Evolutionary conservation across 1,140 invertebrate genomes (phyloP).

Genomic region (Harpegnathos saltator): DNA sequence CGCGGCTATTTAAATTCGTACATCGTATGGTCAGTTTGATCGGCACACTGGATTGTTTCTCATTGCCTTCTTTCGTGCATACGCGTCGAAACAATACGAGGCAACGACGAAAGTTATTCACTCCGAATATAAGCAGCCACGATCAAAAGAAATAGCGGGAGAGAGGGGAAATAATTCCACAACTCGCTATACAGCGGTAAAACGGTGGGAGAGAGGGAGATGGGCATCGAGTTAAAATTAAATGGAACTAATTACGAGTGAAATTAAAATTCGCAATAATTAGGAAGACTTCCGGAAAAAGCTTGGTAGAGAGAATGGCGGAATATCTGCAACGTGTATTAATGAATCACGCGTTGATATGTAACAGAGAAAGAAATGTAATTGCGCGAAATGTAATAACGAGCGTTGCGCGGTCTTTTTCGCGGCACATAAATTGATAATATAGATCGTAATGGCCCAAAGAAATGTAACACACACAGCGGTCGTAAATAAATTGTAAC

Average conservation of each 20-base stretch:
- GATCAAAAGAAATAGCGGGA: neutral
- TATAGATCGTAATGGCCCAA: constrained; percentile 2
- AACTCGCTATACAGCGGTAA: neutral
- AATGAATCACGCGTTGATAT: neutral
- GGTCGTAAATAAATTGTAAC: constrained; percentile 28
- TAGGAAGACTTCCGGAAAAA: neutral
- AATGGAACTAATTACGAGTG: neutral
- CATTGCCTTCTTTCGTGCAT: no score
- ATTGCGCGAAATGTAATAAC: constrained; percentile 19
- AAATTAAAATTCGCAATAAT: constrained; percentile 21
- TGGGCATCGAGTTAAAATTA: neutral
- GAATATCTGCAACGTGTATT: neutral
- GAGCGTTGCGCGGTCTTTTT: neutral
- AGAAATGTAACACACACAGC: constrained; percentile 22
- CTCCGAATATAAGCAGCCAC: neutral
- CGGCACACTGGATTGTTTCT: neutral
- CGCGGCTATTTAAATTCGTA: neutral
- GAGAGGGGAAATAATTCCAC: constrained; percentile 26
- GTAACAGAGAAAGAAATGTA: neutral
- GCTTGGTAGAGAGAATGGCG: neutral
- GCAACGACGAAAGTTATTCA: constrained; percentile 6
- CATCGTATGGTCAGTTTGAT: neutral
- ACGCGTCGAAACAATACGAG: neutral
- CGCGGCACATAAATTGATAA: constrained; percentile 35
- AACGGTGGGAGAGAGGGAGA: neutral